Percentiles rank a stretch among this genome's conserved stretches.
These are phyloP conservation scores for Spondyliosoma cantharus DNA, from an alignment of 2,797 vertebrate genomes.

Conservation along the genomic window DNA sequence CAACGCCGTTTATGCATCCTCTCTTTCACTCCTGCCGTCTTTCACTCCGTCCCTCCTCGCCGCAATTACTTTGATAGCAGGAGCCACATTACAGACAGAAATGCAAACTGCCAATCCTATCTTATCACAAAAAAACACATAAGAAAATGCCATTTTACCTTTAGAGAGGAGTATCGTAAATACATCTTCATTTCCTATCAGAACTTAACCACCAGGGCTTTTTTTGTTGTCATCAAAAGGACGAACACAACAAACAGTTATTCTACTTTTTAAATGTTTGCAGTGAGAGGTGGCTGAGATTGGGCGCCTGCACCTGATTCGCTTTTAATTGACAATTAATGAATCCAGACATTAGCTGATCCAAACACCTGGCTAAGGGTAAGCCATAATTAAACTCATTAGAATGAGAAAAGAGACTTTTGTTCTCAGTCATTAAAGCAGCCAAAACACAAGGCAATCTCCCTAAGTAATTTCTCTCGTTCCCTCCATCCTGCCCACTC, in stretches of 20 bases:
- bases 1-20: conserved; percentile 44
- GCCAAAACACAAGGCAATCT: conserved; percentile 57
- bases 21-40: conserved; percentile 21
- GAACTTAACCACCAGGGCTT: conserved; percentile 5
- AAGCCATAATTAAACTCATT: conserved; percentile 76
- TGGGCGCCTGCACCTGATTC: conserved; percentile 46
- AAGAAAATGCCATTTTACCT: conserved; percentile 48
- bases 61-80: conserved; percentile 14
- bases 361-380: conserved; percentile 69
- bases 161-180: conserved; percentile 35
- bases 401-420: conserved; percentile 73
- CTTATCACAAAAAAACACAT: conserved; percentile 39
- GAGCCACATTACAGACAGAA: conserved; percentile 36
- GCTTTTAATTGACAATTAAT: conserved; percentile 78
- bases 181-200: conserved; percentile 37
- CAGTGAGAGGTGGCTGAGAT: conserved; percentile 27
- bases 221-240: conserved; percentile 5
- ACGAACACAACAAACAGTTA: conserved; percentile 47
- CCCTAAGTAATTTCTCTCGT: conserved; percentile 51
- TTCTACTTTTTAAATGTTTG: conserved; percentile 45
- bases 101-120: conserved; percentile 45
- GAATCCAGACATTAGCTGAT: conserved; percentile 72
- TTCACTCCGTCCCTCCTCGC: neutral
- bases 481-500: conserved; percentile 5
- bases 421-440: conserved; percentile 69